Percentiles rank a stretch among this genome's conserved stretches.
Evolutionary conservation across 2,888 invertebrate genomes (phyloP).

Genomic region (Carpatolechia fugitivella): DNA sequence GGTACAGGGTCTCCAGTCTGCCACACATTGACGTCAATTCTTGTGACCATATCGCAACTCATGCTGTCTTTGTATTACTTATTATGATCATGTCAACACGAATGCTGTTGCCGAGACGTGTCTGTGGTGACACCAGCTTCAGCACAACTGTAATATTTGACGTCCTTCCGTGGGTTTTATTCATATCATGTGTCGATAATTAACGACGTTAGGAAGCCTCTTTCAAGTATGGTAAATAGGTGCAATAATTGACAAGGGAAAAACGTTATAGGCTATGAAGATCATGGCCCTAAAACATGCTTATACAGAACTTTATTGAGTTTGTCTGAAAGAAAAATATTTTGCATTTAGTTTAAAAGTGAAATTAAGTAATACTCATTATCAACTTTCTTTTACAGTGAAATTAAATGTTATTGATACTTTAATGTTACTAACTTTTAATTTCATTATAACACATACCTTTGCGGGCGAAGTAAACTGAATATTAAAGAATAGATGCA

Average conservation of each 20-base stretch:
- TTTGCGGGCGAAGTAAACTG: too few species aligned
- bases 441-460: too few species aligned
- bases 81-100: conserved; percentile 7
- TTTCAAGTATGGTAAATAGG: conserved; percentile 32
- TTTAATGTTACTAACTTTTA: too few species aligned
- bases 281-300: too few species aligned
- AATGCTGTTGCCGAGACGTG: conserved; percentile 35
- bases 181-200: conserved; percentile 52
- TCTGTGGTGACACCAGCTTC: conserved; percentile 30
- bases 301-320: too few species aligned
- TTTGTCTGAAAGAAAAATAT: too few species aligned
- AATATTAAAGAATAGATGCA: too few species aligned
- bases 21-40: background rate
- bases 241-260: conserved; percentile 33
- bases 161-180: conserved; percentile 43
- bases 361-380: too few species aligned
- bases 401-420: too few species aligned
- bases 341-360: too few species aligned
- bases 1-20: background rate
- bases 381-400: too few species aligned
- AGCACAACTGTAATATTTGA: conserved; percentile 41
- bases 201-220: conserved; percentile 28
- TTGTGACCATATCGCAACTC: background rate
- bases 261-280: conserved; percentile 22
- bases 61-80: background rate